Conservation (phyloP, 2,888 invertebrate species). For the Dryomyza anilis region DNA sequence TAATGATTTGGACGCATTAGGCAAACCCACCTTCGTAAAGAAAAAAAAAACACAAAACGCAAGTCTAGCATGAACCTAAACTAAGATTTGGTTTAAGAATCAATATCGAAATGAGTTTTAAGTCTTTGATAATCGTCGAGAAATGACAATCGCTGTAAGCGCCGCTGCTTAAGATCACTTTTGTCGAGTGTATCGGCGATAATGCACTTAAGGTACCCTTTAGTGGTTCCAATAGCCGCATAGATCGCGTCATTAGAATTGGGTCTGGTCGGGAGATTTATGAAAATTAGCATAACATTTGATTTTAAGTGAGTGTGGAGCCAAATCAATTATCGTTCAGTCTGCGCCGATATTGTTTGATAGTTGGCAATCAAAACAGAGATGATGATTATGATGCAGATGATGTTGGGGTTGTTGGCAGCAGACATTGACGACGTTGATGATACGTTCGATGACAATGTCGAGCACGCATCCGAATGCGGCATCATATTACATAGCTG, state of each 20-base stretch:
- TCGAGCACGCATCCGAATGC: too few species aligned
- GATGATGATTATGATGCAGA: neutral
- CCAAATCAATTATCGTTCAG: conserved; percentile 53
- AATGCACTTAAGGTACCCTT: neutral
- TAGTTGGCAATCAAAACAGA: neutral
- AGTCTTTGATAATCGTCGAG: too few species aligned
- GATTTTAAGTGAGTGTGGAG: conserved; percentile 45
- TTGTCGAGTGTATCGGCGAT: too few species aligned
- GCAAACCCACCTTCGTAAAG: too few species aligned
- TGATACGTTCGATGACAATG: neutral
- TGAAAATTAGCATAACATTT: neutral
- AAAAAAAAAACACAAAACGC: too few species aligned
- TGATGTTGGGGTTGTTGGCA: neutral
- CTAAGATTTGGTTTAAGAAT: too few species aligned
- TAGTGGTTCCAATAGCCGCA: neutral
- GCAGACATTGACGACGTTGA: neutral
- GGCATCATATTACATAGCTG: too few species aligned
- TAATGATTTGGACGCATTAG: neutral
- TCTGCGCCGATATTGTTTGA: conserved; percentile 1
- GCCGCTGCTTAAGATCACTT: too few species aligned
- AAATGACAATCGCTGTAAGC: too few species aligned
- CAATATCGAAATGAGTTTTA: too few species aligned
- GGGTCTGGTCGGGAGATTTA: neutral
- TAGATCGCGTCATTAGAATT: neutral
- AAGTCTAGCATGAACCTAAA: too few species aligned